Evolutionary conservation across 2,797 vertebrate genomes (phyloP).

Genomic region (Tragopan temminckii): DNA sequence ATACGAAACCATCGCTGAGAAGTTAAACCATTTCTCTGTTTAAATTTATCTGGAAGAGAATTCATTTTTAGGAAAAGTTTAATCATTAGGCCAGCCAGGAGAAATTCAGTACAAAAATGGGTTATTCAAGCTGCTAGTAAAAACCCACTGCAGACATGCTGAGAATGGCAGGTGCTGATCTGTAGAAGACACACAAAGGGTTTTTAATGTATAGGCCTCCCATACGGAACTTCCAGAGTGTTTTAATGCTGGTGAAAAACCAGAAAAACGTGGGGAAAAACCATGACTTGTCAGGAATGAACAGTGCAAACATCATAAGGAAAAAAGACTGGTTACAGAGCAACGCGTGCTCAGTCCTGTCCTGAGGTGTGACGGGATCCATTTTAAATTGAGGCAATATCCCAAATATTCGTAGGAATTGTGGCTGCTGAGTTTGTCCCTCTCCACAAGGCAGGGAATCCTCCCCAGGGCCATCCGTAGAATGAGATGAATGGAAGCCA

Average conservation of each 20-base stretch:
- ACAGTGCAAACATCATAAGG: not conserved
- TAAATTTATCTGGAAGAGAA: not conserved
- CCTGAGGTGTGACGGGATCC: not conserved
- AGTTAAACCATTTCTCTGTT: not conserved
- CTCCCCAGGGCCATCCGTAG: not conserved
- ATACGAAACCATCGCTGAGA: not conserved
- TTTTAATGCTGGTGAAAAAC: not conserved
- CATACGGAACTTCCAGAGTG: not conserved
- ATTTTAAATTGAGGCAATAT: not conserved
- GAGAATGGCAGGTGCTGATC: not conserved
- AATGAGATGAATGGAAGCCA: not conserved
- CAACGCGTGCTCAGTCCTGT: not conserved
- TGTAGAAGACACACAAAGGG: not conserved
- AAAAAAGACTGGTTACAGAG: not conserved
- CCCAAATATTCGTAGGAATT: not conserved
- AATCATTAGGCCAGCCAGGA: not conserved
- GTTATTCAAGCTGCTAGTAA: not conserved
- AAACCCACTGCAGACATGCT: not conserved
- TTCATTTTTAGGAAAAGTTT: not conserved
- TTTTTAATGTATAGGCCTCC: not conserved
- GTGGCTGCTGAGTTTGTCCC: not conserved
- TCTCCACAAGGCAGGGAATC: accelerated
- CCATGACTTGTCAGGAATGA: not conserved
- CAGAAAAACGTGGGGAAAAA: not conserved
- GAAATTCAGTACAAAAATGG: not conserved